Base-by-base conservation (phyloP, 2,888 invertebrate species). In the Therioaphis trifolii region DNA sequence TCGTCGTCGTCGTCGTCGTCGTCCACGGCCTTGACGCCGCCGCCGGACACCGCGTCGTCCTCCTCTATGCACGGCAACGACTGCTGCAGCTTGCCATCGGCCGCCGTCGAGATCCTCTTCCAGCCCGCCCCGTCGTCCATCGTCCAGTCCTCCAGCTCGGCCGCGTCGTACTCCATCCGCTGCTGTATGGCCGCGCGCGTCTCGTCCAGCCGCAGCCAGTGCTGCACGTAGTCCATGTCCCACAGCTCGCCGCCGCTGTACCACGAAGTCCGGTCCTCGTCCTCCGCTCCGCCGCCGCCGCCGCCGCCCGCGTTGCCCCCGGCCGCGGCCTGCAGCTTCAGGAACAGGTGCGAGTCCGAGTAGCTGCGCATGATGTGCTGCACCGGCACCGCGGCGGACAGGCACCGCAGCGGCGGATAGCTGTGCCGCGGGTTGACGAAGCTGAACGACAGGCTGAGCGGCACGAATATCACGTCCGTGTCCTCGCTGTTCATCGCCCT, bases 141-240 rank as follows among this genome's bases (percentile, higher is more conserved):
- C 88, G 93, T 94, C 94, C 94, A 94, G 88, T 94, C 94, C 89
- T 94, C 94, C 85, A 94, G 89, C 88, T 94, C 94, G 4, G 93
- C 92, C 86, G 92, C 91, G 87, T 94, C 94, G 87, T 94, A 94
- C 88, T 94, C 93, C 87, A 93, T 89, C 88, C 93, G 93, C 87
- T 93, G 93, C 86, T 92, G 92, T 49, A 92, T 87, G 4, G 92
- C 92, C 84, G 92, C 92, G 87, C 93, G 90, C 2, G 93, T 92
- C 86, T 94, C 93, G 87, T 94, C 94, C 86, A 94, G 88, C 87
- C 93, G 91, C 77, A 94, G 89, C 93, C 94, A 94, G 87, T 94
- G 93, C 87, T 94, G 93, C 69, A 94, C 92, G 86, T 93, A 94
- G 87, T 93, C 93, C 1, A 92, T 91, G 87, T 94, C 93, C 89